Evolutionary conservation across 1,140 invertebrate genomes (phyloP).

Genomic region (Scaptodrosophila lebanonensis): DNA sequence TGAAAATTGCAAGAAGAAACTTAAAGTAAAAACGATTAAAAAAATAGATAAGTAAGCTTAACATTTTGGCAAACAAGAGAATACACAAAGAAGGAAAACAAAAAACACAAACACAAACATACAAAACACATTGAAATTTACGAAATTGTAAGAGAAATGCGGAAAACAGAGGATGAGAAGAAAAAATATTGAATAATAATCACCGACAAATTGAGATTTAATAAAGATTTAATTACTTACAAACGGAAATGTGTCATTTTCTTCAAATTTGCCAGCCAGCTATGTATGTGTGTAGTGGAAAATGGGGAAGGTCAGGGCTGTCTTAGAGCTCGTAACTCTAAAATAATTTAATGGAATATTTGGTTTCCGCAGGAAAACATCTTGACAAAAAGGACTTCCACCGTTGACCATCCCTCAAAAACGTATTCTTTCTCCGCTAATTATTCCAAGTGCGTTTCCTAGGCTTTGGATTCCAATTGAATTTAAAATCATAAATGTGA

Average conservation of each 20-base stretch:
- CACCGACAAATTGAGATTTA: constrained; percentile 73
- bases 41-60: constrained; percentile 56
- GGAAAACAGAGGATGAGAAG: constrained; percentile 10
- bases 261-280: no score
- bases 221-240: constrained; percentile 72
- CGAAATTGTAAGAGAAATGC: constrained; percentile 11
- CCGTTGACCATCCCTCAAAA: no score
- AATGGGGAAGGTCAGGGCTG: no score
- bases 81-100: constrained; percentile 6
- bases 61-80: constrained; percentile 23
- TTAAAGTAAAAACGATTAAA: constrained; percentile 27
- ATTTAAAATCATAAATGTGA: no score
- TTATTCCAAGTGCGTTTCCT: no score
- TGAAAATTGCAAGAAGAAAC: constrained; percentile 30
- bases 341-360: no score
- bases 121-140: constrained; percentile 15
- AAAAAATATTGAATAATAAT: constrained; percentile 70
- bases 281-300: no score
- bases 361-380: no score
- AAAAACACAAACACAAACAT: constrained; percentile 9
- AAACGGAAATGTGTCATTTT: constrained; percentile 21
- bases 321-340: no score
- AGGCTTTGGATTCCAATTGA: no score
- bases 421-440: no score
- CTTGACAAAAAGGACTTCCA: no score